These are phyloP conservation scores for Sphaerophoria taeniata DNA, from an alignment of 2,888 invertebrate species.

Conservation along the genomic window DNA sequence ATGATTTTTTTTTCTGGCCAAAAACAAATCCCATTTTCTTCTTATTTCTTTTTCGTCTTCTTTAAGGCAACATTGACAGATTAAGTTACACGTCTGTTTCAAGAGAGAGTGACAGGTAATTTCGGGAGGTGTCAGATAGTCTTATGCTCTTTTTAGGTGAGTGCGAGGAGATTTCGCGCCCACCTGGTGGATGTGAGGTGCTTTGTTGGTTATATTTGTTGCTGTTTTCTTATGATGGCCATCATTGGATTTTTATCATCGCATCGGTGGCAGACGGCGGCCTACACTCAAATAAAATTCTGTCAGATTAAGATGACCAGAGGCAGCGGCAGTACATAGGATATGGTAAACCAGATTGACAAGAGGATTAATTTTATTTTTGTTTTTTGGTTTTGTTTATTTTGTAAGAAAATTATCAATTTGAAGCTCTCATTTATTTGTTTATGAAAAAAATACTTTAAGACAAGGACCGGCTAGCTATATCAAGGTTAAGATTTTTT, in stretches of 20 bases:
- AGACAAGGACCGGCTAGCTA: neutral
- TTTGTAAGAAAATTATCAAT: neutral
- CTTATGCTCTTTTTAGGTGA: neutral
- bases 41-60: neutral
- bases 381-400: neutral
- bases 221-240: conserved; percentile 5
- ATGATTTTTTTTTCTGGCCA: neutral
- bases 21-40: conserved; percentile 14
- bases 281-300: conserved; percentile 28
- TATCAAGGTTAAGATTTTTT: neutral
- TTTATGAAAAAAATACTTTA: neutral
- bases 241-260: neutral
- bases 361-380: conserved; percentile 35
- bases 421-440: neutral
- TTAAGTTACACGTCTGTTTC: conserved; percentile 29
- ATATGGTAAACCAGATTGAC: conserved; percentile 38
- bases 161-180: conserved; percentile 23
- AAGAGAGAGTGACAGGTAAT: conserved; percentile 50
- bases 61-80: conserved; percentile 28
- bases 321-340: neutral
- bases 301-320: conserved; percentile 13
- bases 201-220: neutral
- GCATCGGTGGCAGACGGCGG: conserved; percentile 1
- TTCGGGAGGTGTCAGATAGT: conserved; percentile 48
- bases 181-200: conserved; percentile 13